Base-by-base conservation (phyloP, 1,140 invertebrate genomes). In the Belonocnema kinseyi region DNA sequence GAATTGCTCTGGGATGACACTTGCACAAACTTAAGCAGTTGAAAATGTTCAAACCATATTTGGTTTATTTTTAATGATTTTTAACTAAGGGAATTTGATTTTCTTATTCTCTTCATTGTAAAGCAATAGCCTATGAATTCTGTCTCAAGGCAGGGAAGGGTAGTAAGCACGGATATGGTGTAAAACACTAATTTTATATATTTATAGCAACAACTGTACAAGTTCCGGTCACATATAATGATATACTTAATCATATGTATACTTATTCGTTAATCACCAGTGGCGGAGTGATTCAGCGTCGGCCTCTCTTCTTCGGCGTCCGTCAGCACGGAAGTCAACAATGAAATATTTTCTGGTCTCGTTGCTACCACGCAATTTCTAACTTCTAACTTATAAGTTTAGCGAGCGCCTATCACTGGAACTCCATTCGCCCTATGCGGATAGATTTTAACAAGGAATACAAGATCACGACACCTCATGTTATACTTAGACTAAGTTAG, bases 151-250 rank as follows among this genome's bases (percentile, higher is more conserved):
- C 14, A 40, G 10, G 26, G 14, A 66, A 33, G 61, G 33, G 40
- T 14, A 66, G n/a, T 66, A 14, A 40, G n/a, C n/a, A 66, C 26
- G 26, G 13, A n/a, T 72, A 72, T 87, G 83, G 87, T 90, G 88
- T 90, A 90, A 91, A 91, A 91, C 89, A 90, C 90, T 90, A 90
- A 90, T 90, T 87, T 90, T 81, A 90, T 91, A 89, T 91, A 90
- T 91, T 91, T 88, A 90, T 91, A 91, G 90, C 90, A 91, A 91
- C 89, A 90, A 90, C 88, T 91, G 90, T 91, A 91, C 90, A 91
- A 88, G 85, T 87, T 90, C 80, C 87, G 85, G 84, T 88, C 89
- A 90, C 88, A 89, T 86, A 85, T 86, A 86, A 87, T 89, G 77
- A 86, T 87, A 85, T 85, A 86, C 83, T 85, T 86, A 85, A 83